Evolutionary conservation across 2,888 invertebrate species (phyloP).

Genomic region (Gerris lacustris): DNA sequence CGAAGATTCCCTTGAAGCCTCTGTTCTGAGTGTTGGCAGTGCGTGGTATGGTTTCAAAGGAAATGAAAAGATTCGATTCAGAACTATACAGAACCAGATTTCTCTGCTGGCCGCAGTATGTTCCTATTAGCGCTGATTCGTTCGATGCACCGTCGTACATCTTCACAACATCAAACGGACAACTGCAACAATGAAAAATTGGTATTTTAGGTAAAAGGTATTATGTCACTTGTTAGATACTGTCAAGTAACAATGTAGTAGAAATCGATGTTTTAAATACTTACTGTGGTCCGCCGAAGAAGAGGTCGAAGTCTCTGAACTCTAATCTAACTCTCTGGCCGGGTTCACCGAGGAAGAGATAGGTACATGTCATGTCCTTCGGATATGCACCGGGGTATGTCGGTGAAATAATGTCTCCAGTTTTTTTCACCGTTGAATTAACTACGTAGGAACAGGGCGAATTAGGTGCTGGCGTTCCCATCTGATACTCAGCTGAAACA

Average conservation of each 20-base stretch:
- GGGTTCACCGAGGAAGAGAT: conserved; percentile 78
- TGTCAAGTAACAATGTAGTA: too few species aligned
- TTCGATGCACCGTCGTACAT: conserved; percentile 90
- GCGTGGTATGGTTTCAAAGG: conserved; percentile 81
- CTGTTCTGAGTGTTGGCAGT: conserved; percentile 91
- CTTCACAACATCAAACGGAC: conserved; percentile 96
- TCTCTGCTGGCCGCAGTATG: conserved; percentile 93
- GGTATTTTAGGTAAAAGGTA: not conserved
- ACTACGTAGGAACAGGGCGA: conserved; percentile 81
- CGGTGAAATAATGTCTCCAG: conserved; percentile 83
- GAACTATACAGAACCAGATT: conserved; percentile 92
- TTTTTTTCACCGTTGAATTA: conserved; percentile 55
- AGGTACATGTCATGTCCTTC: conserved; percentile 85
- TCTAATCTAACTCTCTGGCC: conserved; percentile 87
- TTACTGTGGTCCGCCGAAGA: conserved; percentile 97
- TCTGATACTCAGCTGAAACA: conserved; percentile 71
- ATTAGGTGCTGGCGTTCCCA: conserved; percentile 77
- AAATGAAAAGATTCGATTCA: conserved; percentile 76
- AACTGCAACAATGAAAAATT: conserved; percentile 48
- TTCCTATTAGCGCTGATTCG: conserved; percentile 80
- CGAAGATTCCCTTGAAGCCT: conserved; percentile 96
- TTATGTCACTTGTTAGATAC: not conserved
- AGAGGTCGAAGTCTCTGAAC: conserved; percentile 96
- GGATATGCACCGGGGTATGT: conserved; percentile 99
- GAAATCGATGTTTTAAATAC: conserved; percentile 37